Base-by-base conservation (phyloP, 2,888 invertebrate genomes). In the Drosophila mercatorum region DNA sequence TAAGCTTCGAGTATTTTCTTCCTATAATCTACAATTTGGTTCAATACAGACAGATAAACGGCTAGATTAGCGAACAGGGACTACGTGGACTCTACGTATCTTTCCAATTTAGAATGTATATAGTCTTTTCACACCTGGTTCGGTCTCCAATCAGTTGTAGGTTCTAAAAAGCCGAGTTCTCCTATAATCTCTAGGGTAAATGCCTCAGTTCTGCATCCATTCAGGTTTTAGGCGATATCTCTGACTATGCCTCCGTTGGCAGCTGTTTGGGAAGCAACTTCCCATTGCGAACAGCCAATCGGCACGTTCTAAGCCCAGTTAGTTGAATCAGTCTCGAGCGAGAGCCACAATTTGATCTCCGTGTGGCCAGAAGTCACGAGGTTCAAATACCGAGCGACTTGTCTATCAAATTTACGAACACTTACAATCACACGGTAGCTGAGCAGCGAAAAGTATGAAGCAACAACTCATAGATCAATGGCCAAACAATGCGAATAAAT, bases 401-500 rank as follows among this genome's bases (percentile, higher is more conserved):
- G 28, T 31, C 57, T 46, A 49, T 47, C 22, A 56, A 68, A 51
- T 63, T 41, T 11, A 44, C 40, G 22, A 47, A 11, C 51, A 40
- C 52, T 59, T 41, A 36, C 59, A 47, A 68, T 53, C 68, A 36
- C 51, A 68, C 44, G 44, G 43, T 17, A 40, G 36, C 59, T 34
- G 40, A 57, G 3, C 38, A 44, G 6, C 36, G 41, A 5, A 49
- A 43, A 5, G 14, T 28, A n/a, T n/a, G n/a, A n/a, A 59, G 31
- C 22, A 67, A 40, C 68, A 57, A 68, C 59, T 53, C 17, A 60
- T 34, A 47, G 68, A 60, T 69, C 69, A 59, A 68, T 58, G 58
- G 51, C 22, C 36, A 68, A 58, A 41, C 31, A 52, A 68, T 64
- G 60, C 36, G 17, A 64, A 71, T 65, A 66, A 72, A 77, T 76